A percentile compares a stretch with the other conserved stretches of the same genome.
Conservation (phyloP, 2,113 vertebrate genomes). For the Forbesichthys agassizii region DNA sequence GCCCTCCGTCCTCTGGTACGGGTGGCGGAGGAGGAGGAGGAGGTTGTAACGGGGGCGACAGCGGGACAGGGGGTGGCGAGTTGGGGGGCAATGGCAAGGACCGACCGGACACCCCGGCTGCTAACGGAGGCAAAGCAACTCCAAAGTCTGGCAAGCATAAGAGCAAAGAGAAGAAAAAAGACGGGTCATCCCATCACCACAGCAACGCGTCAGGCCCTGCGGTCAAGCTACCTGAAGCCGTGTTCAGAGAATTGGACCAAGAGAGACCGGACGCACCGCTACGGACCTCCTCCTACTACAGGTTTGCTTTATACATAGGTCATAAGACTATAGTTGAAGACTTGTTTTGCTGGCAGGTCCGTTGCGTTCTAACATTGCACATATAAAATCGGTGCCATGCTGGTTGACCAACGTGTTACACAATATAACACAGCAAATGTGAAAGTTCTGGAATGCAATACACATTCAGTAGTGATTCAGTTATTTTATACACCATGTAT, state of each 20-base stretch:
- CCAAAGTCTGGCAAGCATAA: constrained; percentile 96
- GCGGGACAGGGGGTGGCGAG: constrained; percentile 67
- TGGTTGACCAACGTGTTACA: background rate
- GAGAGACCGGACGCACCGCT: constrained; percentile 90
- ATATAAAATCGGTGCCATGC: background rate
- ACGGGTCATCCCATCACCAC: constrained; percentile 87
- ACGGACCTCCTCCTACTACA: constrained; percentile 93
- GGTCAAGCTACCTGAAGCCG: constrained; percentile 93
- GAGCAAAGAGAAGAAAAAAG: constrained; percentile 96
- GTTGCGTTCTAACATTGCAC: background rate
- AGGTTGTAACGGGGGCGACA: constrained; percentile 73
- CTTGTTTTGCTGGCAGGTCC: background rate
- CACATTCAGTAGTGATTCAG: too few species aligned
- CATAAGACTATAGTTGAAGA: constrained; percentile 1
- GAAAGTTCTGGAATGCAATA: background rate
- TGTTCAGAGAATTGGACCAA: constrained; percentile 94
- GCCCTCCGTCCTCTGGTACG: constrained; percentile 71
- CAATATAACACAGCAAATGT: background rate
- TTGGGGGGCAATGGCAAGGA: constrained; percentile 88
- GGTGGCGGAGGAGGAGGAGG: constrained; percentile 56
- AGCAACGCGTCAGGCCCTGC: constrained; percentile 83
- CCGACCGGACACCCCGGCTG: constrained; percentile 82
- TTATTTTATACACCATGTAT: too few species aligned
- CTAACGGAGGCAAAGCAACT: constrained; percentile 80
- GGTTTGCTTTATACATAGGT: constrained; percentile 69